Base-by-base conservation (phyloP, 2,888 invertebrate species). In the Drosophila anomelani region DNA sequence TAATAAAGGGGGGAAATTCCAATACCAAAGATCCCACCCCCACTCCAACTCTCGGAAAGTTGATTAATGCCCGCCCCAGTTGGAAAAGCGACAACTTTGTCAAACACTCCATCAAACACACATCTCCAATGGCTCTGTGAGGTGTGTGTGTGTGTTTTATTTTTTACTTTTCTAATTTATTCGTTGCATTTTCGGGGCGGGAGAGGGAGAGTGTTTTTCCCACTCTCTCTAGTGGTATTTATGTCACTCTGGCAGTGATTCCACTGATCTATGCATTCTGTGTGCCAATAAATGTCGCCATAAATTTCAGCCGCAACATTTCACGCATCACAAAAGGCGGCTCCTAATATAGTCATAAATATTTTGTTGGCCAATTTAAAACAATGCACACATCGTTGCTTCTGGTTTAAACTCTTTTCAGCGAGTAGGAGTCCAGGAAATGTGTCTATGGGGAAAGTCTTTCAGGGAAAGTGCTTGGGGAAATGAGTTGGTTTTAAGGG, bases 281-380 rank as follows among this genome's bases (percentile, higher is more conserved):
- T 64, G 66, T 86, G 89, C 84, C 80, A 85, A 90, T 91, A 90
- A 90, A 91, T 82, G 91, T 90, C 90, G 76, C 73, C 89, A 90
- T 91, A 90, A 90, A 90, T 90, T 85, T 77, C 17, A 64, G 61
- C 15, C 59, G 20, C 73, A 72, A 77, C 80, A 87, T 81, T 68
- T 77, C 80, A 75, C 56, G 53, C 68, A 82, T 76, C 62, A 77
- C 49, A 71, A 44, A 44, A 69, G 77, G 70, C 63, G 51, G 55
- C 47, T 75, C 72, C 63, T 71, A 76, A 77, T 74, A 74, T 59
- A 64, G 67, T 70, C 82, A 85, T 83, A 85, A 88, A 88, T 82
- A 80, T 76, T 75, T 80, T 32, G 47, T 58, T 70, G 51, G 73
- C 76, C 67, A 70, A 83, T 85, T 76, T 78, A 68, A 71, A 47